Base-by-base conservation (phyloP, 1,140 invertebrate genomes). In the Drosophila athabasca region DNA sequence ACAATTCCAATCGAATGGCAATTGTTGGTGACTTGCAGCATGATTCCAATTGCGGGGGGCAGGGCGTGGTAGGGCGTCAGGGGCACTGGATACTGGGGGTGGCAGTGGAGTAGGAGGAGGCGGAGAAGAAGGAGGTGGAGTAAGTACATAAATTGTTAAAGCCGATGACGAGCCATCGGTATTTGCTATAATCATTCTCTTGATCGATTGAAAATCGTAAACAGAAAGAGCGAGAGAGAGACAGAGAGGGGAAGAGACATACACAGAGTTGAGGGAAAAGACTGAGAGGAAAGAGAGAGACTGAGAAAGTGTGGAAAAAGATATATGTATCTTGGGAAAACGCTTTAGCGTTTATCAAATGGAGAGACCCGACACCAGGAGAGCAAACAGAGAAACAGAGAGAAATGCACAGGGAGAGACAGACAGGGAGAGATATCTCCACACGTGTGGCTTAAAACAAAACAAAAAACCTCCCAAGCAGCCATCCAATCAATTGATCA, bases 1-100 rank as follows among this genome's bases (percentile, higher is more conserved):
- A 70, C 66, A 71, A 71, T 70, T 71, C 66, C 68, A 71, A 71
- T 70, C 54, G 68, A 59, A 71, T 49, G 53, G 53, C 66, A 71
- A 60, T 71, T 71, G 65, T 60, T 59, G 46, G 44, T 50, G 68
- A 59, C 68, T 70, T 70, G 53, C 54, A 70, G 68, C 68, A 70
- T 70, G 65, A 51, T 71, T 59, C 53, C 46, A 59, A 58, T 52
- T 7, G 53, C 70, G 65, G 9, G 65, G 66, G 17, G 17, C 17
- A 26, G 24, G 24, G 24, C 68, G 66, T 70, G 67, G 31, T 66
- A 19, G 35, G 35, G 35, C 11, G 11, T 39, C 35, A 39, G 35
- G 9, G 35, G 17, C 17, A 19, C 17, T 19, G 17, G 35, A 3
- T 31, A 8, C 7, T 31, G 29, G 31, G 9, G 35, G 35, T 39